Evolutionary conservation across 2,113 vertebrate genomes (phyloP).

Genomic region (Barbus barbus): DNA sequence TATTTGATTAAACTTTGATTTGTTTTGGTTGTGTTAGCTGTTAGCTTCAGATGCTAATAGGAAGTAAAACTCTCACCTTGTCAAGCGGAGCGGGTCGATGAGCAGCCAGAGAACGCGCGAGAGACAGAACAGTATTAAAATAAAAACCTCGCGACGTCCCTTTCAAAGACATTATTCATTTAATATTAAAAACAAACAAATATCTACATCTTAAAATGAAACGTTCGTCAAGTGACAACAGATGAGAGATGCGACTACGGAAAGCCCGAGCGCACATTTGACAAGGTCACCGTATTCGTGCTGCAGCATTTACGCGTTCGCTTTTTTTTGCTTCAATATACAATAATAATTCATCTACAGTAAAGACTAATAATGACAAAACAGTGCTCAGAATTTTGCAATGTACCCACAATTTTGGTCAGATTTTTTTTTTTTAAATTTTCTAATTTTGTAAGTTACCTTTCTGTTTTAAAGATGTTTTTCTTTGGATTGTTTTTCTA

Average conservation of each 20-base stretch:
- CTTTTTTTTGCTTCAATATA: not conserved
- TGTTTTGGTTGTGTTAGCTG: slow-evolving; percentile 23
- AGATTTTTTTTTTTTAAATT: too few species aligned
- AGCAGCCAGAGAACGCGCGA: slow-evolving; percentile 90
- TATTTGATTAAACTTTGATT: not conserved
- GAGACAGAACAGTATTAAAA: slow-evolving; percentile 90
- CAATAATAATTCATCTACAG: too few species aligned
- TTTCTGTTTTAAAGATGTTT: too few species aligned
- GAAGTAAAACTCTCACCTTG: slow-evolving; percentile 79
- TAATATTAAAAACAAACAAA: slow-evolving; percentile 8
- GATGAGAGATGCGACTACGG: slow-evolving; percentile 60
- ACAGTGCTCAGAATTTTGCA: too few species aligned
- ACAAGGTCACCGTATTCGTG: not conserved
- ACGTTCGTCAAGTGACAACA: slow-evolving; percentile 45
- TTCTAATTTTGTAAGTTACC: too few species aligned
- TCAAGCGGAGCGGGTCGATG: slow-evolving; percentile 88
- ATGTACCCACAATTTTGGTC: too few species aligned
- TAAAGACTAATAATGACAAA: too few species aligned
- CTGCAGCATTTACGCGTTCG: not conserved
- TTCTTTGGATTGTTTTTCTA: too few species aligned
- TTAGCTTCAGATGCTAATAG: slow-evolving; percentile 19
- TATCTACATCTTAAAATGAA: slow-evolving; percentile 57
- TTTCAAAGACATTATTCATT: slow-evolving; percentile 69
- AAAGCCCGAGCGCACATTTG: slow-evolving; percentile 30
- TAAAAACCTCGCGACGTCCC: slow-evolving; percentile 85